Evolutionary conservation across 2,888 invertebrate genomes (phyloP), one percentile per base, ranked within the genome.

Genomic region (Arrhopalites spinosus): DNA sequence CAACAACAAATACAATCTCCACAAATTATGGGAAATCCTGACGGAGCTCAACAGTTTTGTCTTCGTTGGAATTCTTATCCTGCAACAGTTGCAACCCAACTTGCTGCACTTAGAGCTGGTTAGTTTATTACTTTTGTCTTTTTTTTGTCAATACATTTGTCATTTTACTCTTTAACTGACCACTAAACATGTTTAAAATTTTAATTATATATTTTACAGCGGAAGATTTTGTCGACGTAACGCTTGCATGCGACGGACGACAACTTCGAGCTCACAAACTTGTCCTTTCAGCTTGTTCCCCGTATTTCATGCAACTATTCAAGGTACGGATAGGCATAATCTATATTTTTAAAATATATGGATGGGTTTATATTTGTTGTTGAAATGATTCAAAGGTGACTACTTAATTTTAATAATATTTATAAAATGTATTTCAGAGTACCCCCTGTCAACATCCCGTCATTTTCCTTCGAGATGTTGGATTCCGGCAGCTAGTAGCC

Each of bases 221-320:
- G 7, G 93, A 93, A 89, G 92, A 92, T 87, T 93, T 93, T 88
- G 93, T 93, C 85, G 93, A 93, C 88, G 93, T 93, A 85, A 93
- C 93, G 84, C 89, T 93, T 86, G 93, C 93, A 84, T 93, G 93
- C 87, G 93, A 93, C 85, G 93, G 93, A 83, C 90, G 91, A 87
- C 89, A 91, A 86, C 88, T 93, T 85, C 91, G 92, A 87, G 93
- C 93, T 83, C 93, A 93, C 88, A 93, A 93, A 89, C 91, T 93
- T 86, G 85, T 86, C 70, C 89, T 93, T 82, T 93, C 93, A 80
- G 93, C 93, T 83, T 93, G 93, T 88, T 93, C 93, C 87, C 93
- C 93, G 83, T 93, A 92, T 88, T 93, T 93, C 88, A 93, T 93
- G 89, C 92, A 92, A 87, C 88, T 92, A 85, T 92, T 92, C 87